phyloP scores from a whole-genome alignment of 2,888 invertebrate genomes.

The Stomorhina lunata region DNA sequence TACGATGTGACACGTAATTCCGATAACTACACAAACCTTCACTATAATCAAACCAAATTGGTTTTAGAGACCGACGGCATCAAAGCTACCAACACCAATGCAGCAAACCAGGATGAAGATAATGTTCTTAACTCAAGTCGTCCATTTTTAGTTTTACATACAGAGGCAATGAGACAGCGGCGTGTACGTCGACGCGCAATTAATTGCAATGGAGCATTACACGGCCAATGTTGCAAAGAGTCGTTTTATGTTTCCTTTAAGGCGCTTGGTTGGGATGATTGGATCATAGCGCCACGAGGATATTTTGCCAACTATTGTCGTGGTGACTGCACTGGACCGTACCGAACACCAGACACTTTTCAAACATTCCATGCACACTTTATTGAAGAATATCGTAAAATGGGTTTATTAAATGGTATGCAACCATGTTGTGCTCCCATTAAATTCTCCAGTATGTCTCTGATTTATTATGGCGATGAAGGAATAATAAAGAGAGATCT shows the following conservation, averaged over 20 bases:
- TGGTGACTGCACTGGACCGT: constrained; percentile 90
- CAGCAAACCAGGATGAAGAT: constrained; percentile 62
- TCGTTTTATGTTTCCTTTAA: constrained; percentile 95
- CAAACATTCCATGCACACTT: constrained; percentile 94
- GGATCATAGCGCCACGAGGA: constrained; percentile 94
- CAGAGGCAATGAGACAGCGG: constrained; percentile 84
- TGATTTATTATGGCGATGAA: constrained; percentile 93
- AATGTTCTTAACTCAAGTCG: constrained; percentile 83
- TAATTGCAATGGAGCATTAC: constrained; percentile 85
- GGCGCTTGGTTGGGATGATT: constrained; percentile 95
- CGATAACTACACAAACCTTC: neutral
- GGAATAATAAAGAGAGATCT: constrained; percentile 95
- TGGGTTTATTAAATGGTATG: constrained; percentile 87
- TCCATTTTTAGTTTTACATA: constrained; percentile 91
- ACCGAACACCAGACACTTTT: constrained; percentile 90
- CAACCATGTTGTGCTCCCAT: constrained; percentile 95
- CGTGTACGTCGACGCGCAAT: constrained; percentile 90
- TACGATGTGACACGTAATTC: constrained; percentile 3
- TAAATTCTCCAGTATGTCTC: constrained; percentile 94
- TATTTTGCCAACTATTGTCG: constrained; percentile 97
- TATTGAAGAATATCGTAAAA: constrained; percentile 92
- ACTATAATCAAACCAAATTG: constrained; percentile 67
- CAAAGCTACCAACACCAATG: neutral
- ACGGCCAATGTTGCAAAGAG: constrained; percentile 91
- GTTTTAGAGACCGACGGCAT: constrained; percentile 54